Percentiles rank a stretch among this genome's conserved stretches.
Evolutionary conservation across 2,888 invertebrate genomes (phyloP).

Genomic region (Tenodera sinensis): DNA sequence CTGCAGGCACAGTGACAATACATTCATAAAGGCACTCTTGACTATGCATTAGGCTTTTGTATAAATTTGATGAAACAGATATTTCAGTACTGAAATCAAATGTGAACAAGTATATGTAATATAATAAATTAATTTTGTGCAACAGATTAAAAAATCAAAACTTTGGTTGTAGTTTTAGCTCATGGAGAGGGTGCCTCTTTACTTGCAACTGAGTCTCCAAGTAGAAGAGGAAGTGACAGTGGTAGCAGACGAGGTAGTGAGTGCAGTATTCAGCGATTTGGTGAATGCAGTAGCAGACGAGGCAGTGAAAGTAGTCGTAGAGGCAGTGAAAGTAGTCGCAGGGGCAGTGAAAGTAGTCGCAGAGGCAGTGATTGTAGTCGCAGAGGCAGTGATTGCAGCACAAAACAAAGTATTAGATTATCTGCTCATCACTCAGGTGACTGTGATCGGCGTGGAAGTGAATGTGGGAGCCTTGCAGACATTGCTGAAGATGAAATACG

Average conservation of each 20-base stretch:
- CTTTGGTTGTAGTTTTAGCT: neutral
- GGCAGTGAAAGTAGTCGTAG: constrained; percentile 23
- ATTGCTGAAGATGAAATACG: constrained; percentile 27
- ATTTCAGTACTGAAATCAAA: no score
- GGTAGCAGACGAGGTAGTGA: neutral
- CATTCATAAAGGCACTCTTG: no score
- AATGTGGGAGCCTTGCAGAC: constrained; percentile 20
- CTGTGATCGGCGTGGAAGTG: neutral
- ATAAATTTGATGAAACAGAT: no score
- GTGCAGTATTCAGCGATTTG: neutral
- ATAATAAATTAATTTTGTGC: no score
- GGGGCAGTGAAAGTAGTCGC: constrained; percentile 23
- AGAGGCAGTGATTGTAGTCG: constrained; percentile 18
- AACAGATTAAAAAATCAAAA: no score
- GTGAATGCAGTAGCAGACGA: constrained; percentile 4
- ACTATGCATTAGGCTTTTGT: no score
- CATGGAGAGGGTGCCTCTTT: neutral
- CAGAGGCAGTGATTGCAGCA: constrained; percentile 1
- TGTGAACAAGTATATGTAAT: no score
- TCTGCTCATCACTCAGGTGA: neutral
- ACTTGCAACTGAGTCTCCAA: neutral
- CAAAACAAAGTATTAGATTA: neutral
- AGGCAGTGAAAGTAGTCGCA: constrained; percentile 13
- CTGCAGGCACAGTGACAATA: no score
- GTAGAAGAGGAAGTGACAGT: neutral